These are phyloP conservation scores for Coregonus clupeaformis DNA, from an alignment of 2,113 vertebrate species.

Conservation along the genomic window DNA sequence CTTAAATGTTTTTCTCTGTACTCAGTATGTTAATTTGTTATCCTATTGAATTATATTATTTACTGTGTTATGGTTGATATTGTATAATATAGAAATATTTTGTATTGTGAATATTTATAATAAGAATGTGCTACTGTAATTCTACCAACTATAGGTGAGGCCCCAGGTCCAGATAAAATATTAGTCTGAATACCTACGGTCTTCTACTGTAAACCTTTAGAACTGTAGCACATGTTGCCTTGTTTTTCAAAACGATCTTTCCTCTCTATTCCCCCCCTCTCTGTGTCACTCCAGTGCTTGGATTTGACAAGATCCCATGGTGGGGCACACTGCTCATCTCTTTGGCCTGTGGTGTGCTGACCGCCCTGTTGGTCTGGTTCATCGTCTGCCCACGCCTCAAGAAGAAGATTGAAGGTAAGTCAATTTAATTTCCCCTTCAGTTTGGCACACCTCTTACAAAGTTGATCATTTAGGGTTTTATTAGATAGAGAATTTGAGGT, in stretches of 20 bases:
- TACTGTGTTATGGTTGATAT: too few species aligned
- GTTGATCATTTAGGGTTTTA: background rate
- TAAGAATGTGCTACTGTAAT: too few species aligned
- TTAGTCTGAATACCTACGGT: background rate
- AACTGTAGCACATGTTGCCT: conserved; percentile 59
- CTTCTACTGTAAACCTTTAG: conserved; percentile 12
- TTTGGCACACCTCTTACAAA: background rate
- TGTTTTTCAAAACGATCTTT: conserved; percentile 59
- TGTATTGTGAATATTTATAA: too few species aligned
- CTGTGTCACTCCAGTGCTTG: conserved; percentile 82
- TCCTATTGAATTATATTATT: too few species aligned
- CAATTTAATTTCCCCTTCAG: too few species aligned
- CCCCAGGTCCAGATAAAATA: too few species aligned
- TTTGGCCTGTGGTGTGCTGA: conserved; percentile 80
- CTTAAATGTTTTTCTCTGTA: too few species aligned
- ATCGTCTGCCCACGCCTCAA: conserved; percentile 92
- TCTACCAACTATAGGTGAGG: too few species aligned
- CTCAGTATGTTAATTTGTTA: too few species aligned
- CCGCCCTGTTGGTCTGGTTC: conserved; percentile 91
- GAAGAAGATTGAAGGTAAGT: conserved; percentile 97
- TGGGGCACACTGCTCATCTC: conserved; percentile 91
- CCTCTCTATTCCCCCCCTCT: conserved; percentile 34
- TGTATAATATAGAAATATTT: too few species aligned
- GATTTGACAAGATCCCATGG: conserved; percentile 88
- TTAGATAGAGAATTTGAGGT: background rate